Evolutionary conservation across 2,888 invertebrate genomes (phyloP), one percentile per base, ranked within the genome.

Genomic region (Apamea monoglypha): DNA sequence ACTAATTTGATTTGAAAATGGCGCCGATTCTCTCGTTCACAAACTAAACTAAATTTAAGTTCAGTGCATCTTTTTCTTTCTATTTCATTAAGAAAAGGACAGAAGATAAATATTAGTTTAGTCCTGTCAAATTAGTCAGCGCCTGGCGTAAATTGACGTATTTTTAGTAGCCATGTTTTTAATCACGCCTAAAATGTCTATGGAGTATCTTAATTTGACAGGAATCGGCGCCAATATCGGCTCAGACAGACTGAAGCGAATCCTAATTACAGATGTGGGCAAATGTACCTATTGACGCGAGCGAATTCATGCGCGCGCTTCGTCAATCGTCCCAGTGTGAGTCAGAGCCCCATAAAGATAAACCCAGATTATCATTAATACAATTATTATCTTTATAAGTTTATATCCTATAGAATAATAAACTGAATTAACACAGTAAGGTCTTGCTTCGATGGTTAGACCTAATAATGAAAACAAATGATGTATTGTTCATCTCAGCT

Each of bases 401-500:
- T 50, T 69, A 50, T 67, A 36, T 50, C 36, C 29, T 29, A 25
- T 73, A 69, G 16, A 61, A 69, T 25, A 78, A 68, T 64, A 40
- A 47, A 68, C 2, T 36, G 29, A 63, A 77, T 82, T 82, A 78
- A 64, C 68, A 50, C 69, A 75, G 44, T 8, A 56, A 67, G 32
- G 63, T 68, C 32, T 75, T 75, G 69, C 36, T 66, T 44, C 40
- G 50, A 71, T 71, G 18, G 50, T 47, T 72, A 78, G 16, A 66
- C 71, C 50, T 72, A 70, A 73, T 72, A 40, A 80, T 87, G 59
- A 84, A 88, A 80, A 21, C 61, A 72, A 83, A 85, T 64, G 18
- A 78, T 53, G 77, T 77, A 82, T 84, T 88, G 77, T 88, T 75
- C 53, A 77, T 78, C 6, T 75, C 68, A 53, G 75, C 70, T 80